These are phyloP conservation scores for Nestor notabilis DNA, from an alignment of 2,113 vertebrate species.

Conservation along the genomic window DNA sequence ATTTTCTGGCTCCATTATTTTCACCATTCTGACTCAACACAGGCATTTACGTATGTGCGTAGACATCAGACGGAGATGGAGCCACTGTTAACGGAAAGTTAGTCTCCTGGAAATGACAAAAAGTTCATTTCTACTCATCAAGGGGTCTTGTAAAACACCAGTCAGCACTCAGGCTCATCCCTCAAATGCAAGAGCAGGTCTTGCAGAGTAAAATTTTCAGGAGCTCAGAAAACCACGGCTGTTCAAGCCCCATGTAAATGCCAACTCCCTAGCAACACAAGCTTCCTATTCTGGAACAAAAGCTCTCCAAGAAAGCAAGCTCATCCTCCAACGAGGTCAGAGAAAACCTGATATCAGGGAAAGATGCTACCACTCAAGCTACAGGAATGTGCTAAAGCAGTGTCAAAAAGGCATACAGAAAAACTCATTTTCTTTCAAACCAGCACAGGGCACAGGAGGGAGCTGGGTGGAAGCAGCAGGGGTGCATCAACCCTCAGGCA, in stretches of 20 bases:
- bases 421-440: background rate
- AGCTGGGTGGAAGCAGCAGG: background rate
- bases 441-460: fast-evolving
- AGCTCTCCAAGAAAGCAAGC: constrained; percentile 2
- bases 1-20: background rate
- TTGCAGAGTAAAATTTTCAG: background rate
- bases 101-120: background rate
- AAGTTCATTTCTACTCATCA: background rate
- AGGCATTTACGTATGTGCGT: background rate
- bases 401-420: background rate
- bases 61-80: background rate
- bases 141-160: background rate
- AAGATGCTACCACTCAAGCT: background rate
- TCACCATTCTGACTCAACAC: background rate
- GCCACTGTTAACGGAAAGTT: background rate
- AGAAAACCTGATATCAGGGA: background rate
- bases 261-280: constrained; percentile 7
- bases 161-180: background rate
- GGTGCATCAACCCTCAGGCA: background rate
- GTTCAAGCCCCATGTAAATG: background rate
- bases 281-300: background rate
- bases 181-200: background rate
- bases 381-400: background rate
- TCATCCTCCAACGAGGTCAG: background rate
- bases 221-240: background rate